A percentile compares a stretch with the other conserved stretches of the same genome.
Evolutionary conservation across 1,140 invertebrate genomes (phyloP).

Genomic region (Heliconius eleuchia): DNA sequence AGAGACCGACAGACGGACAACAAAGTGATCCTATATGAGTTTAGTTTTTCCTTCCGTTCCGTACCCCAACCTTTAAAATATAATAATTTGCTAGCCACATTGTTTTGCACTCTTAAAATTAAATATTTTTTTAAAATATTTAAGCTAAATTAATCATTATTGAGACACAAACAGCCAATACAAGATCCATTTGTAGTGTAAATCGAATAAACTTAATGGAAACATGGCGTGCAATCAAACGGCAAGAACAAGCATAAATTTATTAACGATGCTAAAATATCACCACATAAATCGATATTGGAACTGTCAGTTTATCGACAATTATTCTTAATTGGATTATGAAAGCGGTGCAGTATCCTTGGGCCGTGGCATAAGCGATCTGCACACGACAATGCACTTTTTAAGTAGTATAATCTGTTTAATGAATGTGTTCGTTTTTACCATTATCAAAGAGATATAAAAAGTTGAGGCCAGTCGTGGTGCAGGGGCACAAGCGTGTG

Average conservation of each 20-base stretch:
- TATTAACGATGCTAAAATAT: conserved; percentile 81
- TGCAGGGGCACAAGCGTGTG: too few species aligned
- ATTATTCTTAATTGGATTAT: conserved; percentile 81
- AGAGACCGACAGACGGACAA: too few species aligned
- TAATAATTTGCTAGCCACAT: background rate
- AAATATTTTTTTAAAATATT: conserved; percentile 7
- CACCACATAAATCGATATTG: conserved; percentile 78
- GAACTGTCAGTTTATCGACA: conserved; percentile 79
- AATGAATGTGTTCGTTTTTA: background rate
- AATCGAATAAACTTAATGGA: conserved; percentile 74
- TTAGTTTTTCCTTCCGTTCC: too few species aligned
- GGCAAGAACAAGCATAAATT: conserved; percentile 79
- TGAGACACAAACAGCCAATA: conserved; percentile 63
- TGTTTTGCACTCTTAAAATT: background rate
- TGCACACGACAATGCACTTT: conserved; percentile 28
- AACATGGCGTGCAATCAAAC: conserved; percentile 74
- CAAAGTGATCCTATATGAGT: too few species aligned
- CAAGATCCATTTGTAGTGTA: conserved; percentile 51
- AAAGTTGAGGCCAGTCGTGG: too few species aligned
- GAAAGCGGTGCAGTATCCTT: conserved; percentile 66
- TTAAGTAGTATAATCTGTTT: background rate
- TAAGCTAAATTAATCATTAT: conserved; percentile 43
- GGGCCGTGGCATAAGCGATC: conserved; percentile 38
- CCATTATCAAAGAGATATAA: too few species aligned
- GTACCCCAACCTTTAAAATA: too few species aligned